Evolutionary conservation across 2,797 vertebrate species (phyloP).

Genomic region (Acipenser oxyrinchus): DNA sequence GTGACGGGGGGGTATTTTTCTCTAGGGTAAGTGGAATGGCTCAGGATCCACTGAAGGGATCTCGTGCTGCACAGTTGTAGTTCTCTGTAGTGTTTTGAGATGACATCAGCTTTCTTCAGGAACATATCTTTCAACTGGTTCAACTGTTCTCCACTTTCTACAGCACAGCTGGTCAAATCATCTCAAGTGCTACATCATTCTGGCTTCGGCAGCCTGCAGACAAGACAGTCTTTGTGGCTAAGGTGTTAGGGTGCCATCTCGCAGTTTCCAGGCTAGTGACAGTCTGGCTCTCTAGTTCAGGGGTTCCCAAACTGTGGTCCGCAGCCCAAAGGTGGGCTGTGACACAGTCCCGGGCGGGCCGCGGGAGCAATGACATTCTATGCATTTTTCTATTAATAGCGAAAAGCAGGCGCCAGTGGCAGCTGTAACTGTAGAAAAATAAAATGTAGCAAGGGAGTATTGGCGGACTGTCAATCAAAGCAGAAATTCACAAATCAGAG

Average conservation of each 20-base stretch:
- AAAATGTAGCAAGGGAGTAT: not conserved
- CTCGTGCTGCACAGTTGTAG: conserved; percentile 26
- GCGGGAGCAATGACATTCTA: too few relatives aligned
- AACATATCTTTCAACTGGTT: conserved; percentile 13
- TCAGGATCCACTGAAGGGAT: conserved; percentile 24
- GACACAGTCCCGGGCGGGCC: not conserved
- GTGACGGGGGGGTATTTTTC: conserved; percentile 25
- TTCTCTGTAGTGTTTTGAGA: conserved; percentile 20
- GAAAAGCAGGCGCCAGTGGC: not conserved
- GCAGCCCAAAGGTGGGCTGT: conserved; percentile 20
- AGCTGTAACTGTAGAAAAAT: not conserved
- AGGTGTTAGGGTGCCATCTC: too few relatives aligned
- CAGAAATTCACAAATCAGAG: too few relatives aligned
- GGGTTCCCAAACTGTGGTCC: conserved; percentile 9
- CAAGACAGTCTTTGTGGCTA: too few relatives aligned
- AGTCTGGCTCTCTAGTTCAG: not conserved
- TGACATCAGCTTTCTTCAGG: conserved; percentile 19
- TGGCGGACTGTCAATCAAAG: too few relatives aligned
- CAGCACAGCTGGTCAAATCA: conserved; percentile 13
- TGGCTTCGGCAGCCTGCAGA: too few relatives aligned
- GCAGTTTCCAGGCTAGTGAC: too few relatives aligned
- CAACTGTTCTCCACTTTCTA: conserved; percentile 14
- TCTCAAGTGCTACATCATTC: too few relatives aligned
- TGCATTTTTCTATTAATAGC: too few relatives aligned
- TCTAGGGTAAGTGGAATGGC: conserved; percentile 22